Evolutionary conservation across 2,888 invertebrate genomes (phyloP).

Genomic region (Prostheceraeus crozeri): DNA sequence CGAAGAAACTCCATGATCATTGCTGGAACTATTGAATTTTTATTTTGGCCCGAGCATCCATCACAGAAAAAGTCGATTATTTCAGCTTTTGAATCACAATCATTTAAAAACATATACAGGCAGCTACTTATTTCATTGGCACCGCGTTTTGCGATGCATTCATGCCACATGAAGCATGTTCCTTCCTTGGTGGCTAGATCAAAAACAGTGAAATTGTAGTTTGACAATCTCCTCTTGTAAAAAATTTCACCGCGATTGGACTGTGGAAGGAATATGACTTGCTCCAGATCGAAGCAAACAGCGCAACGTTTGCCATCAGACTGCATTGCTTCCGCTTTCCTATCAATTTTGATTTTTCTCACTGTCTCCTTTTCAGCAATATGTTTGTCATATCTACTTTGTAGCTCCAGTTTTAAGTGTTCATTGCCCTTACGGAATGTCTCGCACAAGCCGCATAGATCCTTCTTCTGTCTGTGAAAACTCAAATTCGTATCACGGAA

Average conservation of each 20-base stretch:
- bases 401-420: neutral
- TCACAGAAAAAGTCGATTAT: constrained; percentile 1
- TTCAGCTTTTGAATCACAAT: neutral
- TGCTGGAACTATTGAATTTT: too few species aligned
- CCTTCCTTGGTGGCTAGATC: neutral
- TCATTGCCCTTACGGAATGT: neutral
- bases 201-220: constrained; percentile 1
- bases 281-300: neutral
- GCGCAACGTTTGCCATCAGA: neutral
- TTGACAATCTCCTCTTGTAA: constrained; percentile 12
- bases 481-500: constrained; percentile 2
- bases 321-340: neutral
- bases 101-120: constrained; percentile 2
- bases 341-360: constrained; percentile 19
- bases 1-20: too few species aligned
- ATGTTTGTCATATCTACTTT: constrained; percentile 4
- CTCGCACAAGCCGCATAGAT: constrained; percentile 5
- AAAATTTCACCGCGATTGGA: neutral
- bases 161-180: constrained; percentile 13
- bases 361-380: constrained; percentile 9
- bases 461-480: neutral
- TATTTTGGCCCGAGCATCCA: constrained; percentile 3
- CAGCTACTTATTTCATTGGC: constrained; percentile 12
- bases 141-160: constrained; percentile 1
- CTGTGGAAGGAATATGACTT: constrained; percentile 6